Evolutionary conservation across 2,797 vertebrate genomes (phyloP).

Genomic region (Salmo trutta): DNA sequence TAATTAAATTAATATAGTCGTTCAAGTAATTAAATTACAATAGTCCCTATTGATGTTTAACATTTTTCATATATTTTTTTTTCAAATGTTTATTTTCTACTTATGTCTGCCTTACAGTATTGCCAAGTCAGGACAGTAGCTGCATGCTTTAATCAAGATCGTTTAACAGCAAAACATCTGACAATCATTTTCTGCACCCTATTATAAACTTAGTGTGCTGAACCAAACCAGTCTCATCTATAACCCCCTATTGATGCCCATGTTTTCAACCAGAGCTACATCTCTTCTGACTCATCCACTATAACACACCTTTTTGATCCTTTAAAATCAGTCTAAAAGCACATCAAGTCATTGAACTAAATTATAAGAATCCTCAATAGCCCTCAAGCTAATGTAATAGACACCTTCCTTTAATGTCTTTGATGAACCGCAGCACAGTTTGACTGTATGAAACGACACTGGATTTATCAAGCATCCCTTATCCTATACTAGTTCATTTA

Average conservation of each 20-base stretch:
- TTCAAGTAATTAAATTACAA: not conserved
- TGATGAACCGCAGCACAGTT: not conserved
- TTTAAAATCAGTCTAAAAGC: not conserved
- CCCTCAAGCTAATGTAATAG: not conserved
- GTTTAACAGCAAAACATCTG: not conserved
- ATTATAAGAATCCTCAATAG: not conserved
- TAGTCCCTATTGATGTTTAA: not conserved
- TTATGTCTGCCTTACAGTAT: not conserved
- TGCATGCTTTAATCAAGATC: not conserved
- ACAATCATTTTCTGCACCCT: not conserved
- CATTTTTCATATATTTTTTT: not conserved
- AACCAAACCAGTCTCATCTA: not conserved
- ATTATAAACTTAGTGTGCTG: not conserved
- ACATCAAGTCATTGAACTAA: not conserved
- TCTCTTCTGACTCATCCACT: not conserved
- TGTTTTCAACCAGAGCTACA: not conserved
- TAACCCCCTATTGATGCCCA: not conserved
- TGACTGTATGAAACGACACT: not conserved
- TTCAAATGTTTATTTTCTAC: not conserved
- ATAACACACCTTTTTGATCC: not conserved
- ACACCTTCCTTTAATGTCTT: not conserved
- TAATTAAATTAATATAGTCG: not conserved
- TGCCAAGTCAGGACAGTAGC: not conserved
- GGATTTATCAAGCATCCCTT: not conserved
- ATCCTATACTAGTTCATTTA: not conserved